Percentiles rank a stretch among this genome's conserved stretches.
These are phyloP conservation scores for Lasaia peninsularis DNA, from an alignment of 1,140 invertebrate species.

Conservation along the genomic window DNA sequence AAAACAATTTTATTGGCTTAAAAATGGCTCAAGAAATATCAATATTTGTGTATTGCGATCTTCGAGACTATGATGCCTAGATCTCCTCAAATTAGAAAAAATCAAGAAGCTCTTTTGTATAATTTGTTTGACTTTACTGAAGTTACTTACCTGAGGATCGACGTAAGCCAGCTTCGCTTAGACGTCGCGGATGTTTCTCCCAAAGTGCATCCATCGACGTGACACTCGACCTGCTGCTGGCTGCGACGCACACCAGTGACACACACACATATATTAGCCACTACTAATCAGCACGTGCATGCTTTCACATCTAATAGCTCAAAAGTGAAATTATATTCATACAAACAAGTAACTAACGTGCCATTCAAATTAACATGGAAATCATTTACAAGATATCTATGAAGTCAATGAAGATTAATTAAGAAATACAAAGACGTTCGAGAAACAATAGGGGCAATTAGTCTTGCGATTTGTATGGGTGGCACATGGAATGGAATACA, in stretches of 20 bases:
- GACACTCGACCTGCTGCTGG: constrained; percentile 78
- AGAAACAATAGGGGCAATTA: constrained; percentile 2
- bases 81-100: too few species aligned
- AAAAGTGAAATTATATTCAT: not conserved
- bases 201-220: constrained; percentile 83
- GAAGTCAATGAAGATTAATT: not conserved
- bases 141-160: constrained; percentile 82
- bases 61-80: too few species aligned
- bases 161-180: constrained; percentile 83
- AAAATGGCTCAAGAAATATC: not conserved
- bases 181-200: constrained; percentile 81
- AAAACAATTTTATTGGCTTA: not conserved
- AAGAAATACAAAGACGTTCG: not conserved
- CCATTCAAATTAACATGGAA: not conserved
- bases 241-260: constrained; percentile 76
- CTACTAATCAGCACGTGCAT: constrained; percentile 49
- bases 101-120: not conserved
- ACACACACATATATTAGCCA: constrained; percentile 70
- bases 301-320: constrained; percentile 19
- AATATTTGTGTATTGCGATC: too few species aligned
- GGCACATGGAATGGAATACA: not conserved
- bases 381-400: not conserved
- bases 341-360: not conserved
- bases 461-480: not conserved
- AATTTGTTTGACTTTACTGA: not conserved